Evolutionary conservation across 2,113 vertebrate species (phyloP).

Genomic region (Emydura subglobosa): DNA sequence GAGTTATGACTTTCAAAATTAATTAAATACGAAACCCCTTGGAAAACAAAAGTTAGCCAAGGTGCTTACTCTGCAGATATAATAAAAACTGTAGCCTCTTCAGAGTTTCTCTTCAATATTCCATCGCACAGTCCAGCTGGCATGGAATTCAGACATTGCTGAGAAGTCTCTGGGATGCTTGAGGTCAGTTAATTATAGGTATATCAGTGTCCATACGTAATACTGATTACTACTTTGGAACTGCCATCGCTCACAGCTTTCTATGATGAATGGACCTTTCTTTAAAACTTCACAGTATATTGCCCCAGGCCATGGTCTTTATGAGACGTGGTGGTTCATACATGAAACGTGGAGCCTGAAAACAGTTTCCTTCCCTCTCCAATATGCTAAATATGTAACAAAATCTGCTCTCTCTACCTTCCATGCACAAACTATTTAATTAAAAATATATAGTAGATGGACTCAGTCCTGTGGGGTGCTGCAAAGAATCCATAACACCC

Average conservation of each 20-base stretch:
- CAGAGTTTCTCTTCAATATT: background rate
- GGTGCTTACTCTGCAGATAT: background rate
- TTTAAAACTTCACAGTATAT: background rate
- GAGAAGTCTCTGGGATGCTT: background rate
- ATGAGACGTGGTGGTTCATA: background rate
- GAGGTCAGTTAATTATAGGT: background rate
- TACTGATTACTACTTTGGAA: background rate
- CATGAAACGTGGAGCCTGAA: background rate
- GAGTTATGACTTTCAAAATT: background rate
- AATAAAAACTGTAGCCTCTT: background rate
- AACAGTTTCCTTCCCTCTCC: background rate
- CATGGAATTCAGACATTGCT: background rate
- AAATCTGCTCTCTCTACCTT: background rate
- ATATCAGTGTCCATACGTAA: background rate
- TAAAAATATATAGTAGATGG: background rate
- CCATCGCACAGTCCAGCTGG: background rate
- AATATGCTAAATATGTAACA: background rate
- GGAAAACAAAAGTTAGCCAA: background rate
- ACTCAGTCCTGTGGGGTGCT: background rate
- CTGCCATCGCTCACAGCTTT: background rate
- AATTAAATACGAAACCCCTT: constrained; percentile 13
- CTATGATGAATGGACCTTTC: background rate
- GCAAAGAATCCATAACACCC: background rate
- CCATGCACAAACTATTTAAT: background rate
- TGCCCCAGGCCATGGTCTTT: background rate